Percentiles rank a stretch among this genome's conserved stretches.
These are phyloP conservation scores for Formicarius rufipectus DNA, from an alignment of 2,113 vertebrate species.

Conservation along the genomic window DNA sequence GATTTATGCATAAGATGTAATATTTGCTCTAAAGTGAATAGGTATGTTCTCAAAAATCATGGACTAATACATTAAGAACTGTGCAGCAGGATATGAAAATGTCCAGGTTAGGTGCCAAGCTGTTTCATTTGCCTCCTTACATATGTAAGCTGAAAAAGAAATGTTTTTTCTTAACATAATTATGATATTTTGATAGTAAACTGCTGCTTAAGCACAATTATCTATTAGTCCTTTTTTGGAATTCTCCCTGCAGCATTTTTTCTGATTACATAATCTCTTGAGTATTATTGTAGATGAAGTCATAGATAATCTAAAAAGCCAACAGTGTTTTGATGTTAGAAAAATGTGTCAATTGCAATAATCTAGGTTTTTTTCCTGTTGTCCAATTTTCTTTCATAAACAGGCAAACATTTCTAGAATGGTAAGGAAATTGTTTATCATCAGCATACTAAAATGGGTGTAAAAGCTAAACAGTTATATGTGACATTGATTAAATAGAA, in stretches of 20 bases:
- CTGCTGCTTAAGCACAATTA: neutral
- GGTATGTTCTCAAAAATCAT: neutral
- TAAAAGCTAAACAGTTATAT: constrained; percentile 15
- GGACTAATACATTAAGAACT: neutral
- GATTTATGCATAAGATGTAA: neutral
- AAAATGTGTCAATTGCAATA: constrained; percentile 16
- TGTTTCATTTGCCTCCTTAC: neutral
- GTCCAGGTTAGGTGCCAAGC: neutral
- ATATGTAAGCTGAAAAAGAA: neutral
- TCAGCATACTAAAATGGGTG: neutral
- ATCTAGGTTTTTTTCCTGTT: constrained; percentile 30
- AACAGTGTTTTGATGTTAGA: neutral
- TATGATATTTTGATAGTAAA: neutral
- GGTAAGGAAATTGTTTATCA: constrained; percentile 19
- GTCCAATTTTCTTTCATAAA: constrained; percentile 7
- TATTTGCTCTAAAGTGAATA: neutral
- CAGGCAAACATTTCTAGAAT: constrained; percentile 17
- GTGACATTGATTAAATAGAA: constrained; percentile 11
- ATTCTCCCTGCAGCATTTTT: neutral
- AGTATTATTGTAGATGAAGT: constrained; percentile 25
- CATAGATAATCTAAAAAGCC: neutral
- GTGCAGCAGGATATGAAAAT: neutral
- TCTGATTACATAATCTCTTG: constrained; percentile 8
- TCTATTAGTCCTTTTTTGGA: neutral
- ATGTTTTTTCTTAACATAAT: neutral